A percentile compares a stretch with the other conserved stretches of the same genome.
These are phyloP conservation scores for Drosophila nigrodunni DNA, from an alignment of 1,140 invertebrate genomes.

Conservation along the genomic window DNA sequence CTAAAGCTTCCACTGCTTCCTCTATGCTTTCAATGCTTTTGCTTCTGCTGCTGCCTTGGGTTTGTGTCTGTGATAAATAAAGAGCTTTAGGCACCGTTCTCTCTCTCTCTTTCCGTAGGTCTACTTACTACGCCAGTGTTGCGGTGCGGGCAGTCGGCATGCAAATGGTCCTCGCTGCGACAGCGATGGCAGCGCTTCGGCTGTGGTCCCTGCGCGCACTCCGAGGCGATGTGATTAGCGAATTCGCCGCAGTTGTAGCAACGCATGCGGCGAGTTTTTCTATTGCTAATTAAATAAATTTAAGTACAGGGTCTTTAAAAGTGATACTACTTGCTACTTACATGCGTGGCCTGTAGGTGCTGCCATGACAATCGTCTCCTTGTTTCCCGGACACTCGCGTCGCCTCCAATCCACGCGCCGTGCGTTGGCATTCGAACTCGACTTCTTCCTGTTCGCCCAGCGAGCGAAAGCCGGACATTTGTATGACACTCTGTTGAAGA, in stretches of 20 bases:
- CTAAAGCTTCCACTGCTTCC: constrained; percentile 17
- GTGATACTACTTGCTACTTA: constrained; percentile 29
- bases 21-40: constrained; percentile 46
- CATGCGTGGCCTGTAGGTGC: constrained; percentile 88
- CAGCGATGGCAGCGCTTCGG: constrained; percentile 95
- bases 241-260: constrained; percentile 97
- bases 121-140: constrained; percentile 58
- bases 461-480: constrained; percentile 94
- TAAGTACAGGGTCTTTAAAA: background rate
- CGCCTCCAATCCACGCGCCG: constrained; percentile 93
- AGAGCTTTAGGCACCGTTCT: background rate
- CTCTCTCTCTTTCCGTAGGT: background rate
- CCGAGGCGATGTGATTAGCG: constrained; percentile 95
- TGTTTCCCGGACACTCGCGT: constrained; percentile 91
- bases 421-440: constrained; percentile 93
- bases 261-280: constrained; percentile 93
- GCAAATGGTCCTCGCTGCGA: constrained; percentile 93
- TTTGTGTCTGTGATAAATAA: constrained; percentile 46
- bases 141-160: constrained; percentile 91
- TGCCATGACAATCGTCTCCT: constrained; percentile 91
- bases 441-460: constrained; percentile 94
- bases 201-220: constrained; percentile 93
- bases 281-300: constrained; percentile 67
- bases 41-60: constrained; percentile 35
- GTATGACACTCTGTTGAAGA: constrained; percentile 91